These are phyloP conservation scores for Manacus vitellinus DNA, from an alignment of 2,113 vertebrate genomes.

Conservation along the genomic window DNA sequence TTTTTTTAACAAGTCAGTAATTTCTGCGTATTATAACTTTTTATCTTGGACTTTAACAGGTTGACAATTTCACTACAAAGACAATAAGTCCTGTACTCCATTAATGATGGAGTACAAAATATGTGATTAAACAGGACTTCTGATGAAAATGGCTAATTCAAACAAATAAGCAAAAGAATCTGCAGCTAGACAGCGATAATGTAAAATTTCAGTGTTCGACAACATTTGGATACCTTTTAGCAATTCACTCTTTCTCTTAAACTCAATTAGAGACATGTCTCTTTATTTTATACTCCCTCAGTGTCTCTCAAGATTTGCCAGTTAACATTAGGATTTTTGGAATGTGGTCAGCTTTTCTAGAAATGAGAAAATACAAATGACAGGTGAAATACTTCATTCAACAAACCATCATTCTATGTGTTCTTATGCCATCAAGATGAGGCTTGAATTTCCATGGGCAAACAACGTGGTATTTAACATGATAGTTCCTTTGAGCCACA, in stretches of 20 bases:
- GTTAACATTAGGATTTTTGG: background rate
- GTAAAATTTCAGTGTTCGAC: background rate
- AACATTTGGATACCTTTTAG: background rate
- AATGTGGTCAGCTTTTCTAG: background rate
- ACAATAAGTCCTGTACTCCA: background rate
- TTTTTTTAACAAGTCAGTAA: background rate
- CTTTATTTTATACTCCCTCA: background rate
- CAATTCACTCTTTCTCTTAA: background rate
- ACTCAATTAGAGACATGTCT: accelerated
- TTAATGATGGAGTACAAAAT: background rate
- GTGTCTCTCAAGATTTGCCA: background rate
- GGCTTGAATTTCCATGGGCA: background rate
- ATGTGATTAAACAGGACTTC: background rate
- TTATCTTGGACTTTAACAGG: background rate
- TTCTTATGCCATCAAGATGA: background rate
- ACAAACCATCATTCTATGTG: background rate
- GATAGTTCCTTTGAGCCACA: background rate
- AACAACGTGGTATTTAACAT: background rate
- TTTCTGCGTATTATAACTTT: background rate
- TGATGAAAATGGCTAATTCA: background rate
- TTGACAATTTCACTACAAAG: background rate
- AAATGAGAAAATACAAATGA: background rate
- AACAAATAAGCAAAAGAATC: background rate
- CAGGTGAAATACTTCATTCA: background rate
- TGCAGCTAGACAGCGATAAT: background rate